Percentiles rank a stretch among this genome's conserved stretches.
phyloP scores from a whole-genome alignment of 1,140 invertebrate genomes.

The Drosophila lowei region DNA sequence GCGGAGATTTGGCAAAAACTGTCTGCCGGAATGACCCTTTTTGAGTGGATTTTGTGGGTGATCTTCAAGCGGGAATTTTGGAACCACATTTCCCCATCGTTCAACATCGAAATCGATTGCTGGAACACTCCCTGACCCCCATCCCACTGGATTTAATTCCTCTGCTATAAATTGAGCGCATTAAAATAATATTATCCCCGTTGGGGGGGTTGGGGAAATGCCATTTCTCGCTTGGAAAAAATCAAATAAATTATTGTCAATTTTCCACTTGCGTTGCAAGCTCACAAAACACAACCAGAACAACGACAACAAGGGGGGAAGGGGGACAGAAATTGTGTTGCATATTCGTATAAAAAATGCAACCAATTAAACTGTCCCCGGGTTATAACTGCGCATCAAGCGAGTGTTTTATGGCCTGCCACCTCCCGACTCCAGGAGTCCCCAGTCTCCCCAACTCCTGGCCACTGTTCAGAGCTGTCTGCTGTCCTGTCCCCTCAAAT shows the following conservation, averaged over 20 bases:
- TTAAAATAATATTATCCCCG: slow-evolving; percentile 74
- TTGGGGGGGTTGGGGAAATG: slow-evolving; percentile 21
- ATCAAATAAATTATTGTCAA: slow-evolving; percentile 82
- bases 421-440: slow-evolving; percentile 12
- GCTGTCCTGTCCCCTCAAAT: slow-evolving; percentile 1
- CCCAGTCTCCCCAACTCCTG: too few species aligned
- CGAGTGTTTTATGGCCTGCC: slow-evolving; percentile 76
- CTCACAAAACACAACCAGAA: slow-evolving; percentile 12
- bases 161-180: slow-evolving; percentile 63
- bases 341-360: slow-evolving; percentile 74
- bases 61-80: too few species aligned
- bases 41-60: not conserved
- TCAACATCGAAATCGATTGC: not conserved
- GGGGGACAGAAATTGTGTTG: slow-evolving; percentile 38
- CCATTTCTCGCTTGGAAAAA: slow-evolving; percentile 41
- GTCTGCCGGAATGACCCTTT: too few species aligned
- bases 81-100: not conserved
- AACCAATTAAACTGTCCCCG: slow-evolving; percentile 83
- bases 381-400: slow-evolving; percentile 79
- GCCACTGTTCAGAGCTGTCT: slow-evolving; percentile 7
- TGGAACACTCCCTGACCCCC: slow-evolving; percentile 3
- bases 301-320: slow-evolving; percentile 1
- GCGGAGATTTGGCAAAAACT: too few species aligned
- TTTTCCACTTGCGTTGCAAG: slow-evolving; percentile 68
- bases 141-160: slow-evolving; percentile 8